Percentiles rank a stretch among this genome's conserved stretches.
Evolutionary conservation across 2,888 invertebrate species (phyloP).

Genomic region (Xestia ashworthii): DNA sequence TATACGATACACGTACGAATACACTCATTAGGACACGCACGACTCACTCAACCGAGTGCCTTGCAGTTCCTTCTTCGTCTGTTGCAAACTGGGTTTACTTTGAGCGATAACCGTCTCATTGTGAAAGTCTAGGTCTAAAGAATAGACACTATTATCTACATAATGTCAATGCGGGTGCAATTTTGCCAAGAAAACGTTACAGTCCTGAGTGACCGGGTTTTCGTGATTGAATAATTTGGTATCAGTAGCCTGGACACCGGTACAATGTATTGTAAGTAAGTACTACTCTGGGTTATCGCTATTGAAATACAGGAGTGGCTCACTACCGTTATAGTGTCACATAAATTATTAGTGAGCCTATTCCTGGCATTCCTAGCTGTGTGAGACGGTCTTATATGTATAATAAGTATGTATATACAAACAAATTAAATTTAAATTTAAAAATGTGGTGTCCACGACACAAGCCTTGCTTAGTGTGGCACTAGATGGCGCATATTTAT

Average conservation of each 20-base stretch:
- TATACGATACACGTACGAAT: constrained; percentile 49
- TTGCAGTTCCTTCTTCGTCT: constrained; percentile 14
- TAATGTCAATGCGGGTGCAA: neutral
- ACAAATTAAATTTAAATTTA: too few relatives aligned
- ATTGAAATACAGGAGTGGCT: neutral
- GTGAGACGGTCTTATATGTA: neutral
- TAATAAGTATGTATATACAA: too few relatives aligned
- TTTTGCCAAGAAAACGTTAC: neutral
- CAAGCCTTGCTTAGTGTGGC: too few relatives aligned
- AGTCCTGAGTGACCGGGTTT: neutral
- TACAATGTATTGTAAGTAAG: neutral
- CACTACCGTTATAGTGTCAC: neutral
- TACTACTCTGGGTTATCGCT: neutral
- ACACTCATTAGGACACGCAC: constrained; percentile 41
- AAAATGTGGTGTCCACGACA: too few relatives aligned
- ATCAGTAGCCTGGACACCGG: too few relatives aligned
- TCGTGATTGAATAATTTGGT: neutral
- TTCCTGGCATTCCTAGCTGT: neutral
- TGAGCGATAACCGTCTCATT: constrained; percentile 8
- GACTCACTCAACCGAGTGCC: neutral
- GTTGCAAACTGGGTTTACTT: constrained; percentile 12
- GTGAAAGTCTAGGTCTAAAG: neutral
- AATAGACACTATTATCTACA: neutral
- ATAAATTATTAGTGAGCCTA: neutral
- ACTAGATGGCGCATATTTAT: too few relatives aligned